Evolutionary conservation across 2,888 invertebrate genomes (phyloP).

Genomic region (Fragum sueziense): DNA sequence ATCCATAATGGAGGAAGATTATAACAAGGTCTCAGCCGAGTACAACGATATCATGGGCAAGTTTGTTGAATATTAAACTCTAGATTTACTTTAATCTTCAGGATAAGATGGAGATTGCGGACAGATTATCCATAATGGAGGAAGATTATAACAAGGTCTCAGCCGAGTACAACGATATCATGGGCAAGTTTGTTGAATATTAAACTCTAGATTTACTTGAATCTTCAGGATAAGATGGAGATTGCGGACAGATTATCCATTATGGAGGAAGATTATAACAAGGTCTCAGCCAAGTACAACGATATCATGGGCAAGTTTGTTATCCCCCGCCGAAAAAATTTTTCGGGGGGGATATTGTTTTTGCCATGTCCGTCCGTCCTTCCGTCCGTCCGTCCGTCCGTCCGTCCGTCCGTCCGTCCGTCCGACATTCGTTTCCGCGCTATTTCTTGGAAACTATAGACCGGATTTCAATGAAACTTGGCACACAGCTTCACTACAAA

Average conservation of each 20-base stretch:
- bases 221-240: conserved; percentile 83
- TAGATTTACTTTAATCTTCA: too few species aligned
- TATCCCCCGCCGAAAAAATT: too few species aligned
- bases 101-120: conserved; percentile 85
- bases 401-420: too few species aligned
- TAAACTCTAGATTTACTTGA: too few species aligned
- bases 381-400: too few species aligned
- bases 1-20: conserved; percentile 85
- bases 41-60: conserved; percentile 76
- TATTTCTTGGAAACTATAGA: too few species aligned
- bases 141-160: conserved; percentile 84
- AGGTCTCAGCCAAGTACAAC: conserved; percentile 82
- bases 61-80: conserved; percentile 74
- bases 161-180: conserved; percentile 78
- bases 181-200: conserved; percentile 73
- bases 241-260: conserved; percentile 86
- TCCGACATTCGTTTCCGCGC: too few species aligned
- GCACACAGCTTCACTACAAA: too few species aligned
- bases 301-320: conserved; percentile 75
- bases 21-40: conserved; percentile 83
- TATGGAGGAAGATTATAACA: conserved; percentile 85
- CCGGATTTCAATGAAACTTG: too few species aligned
- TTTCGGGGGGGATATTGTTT: too few species aligned
- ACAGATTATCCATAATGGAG: conserved; percentile 86
- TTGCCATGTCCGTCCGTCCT: too few species aligned